A percentile compares a stretch with the other conserved stretches of the same genome.
Conservation (phyloP, 2,888 invertebrate genomes). For the Julus scandinavius region DNA sequence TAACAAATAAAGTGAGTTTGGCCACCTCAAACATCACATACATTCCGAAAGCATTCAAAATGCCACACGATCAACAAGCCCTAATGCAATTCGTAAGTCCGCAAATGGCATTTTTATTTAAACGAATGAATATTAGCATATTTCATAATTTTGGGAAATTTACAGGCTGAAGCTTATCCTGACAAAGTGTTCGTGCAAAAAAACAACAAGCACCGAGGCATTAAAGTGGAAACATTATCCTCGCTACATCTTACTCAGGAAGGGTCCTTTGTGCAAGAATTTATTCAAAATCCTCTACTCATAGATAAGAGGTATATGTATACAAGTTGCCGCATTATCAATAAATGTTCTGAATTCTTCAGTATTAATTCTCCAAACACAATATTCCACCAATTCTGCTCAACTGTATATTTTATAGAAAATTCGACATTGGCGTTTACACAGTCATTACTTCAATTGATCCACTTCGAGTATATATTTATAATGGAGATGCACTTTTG, state of each 20-base stretch:
- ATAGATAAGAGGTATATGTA: conserved; percentile 79
- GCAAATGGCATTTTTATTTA: not conserved
- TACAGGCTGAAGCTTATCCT: conserved; percentile 72
- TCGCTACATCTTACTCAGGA: conserved; percentile 77
- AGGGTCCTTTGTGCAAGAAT: conserved; percentile 91
- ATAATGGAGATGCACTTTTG: conserved; percentile 88
- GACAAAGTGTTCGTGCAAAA: conserved; percentile 87
- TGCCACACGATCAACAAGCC: conserved; percentile 79
- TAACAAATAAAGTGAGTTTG: conserved; percentile 91
- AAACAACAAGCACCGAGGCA: conserved; percentile 89
- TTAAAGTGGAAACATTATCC: conserved; percentile 77
- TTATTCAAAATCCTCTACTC: conserved; percentile 85
- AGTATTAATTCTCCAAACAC: too few species aligned
- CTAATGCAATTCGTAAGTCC: conserved; percentile 75
- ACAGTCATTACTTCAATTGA: conserved; percentile 89
- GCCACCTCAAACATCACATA: conserved; percentile 82
- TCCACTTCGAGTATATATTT: conserved; percentile 88
- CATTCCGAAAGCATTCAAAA: conserved; percentile 87
- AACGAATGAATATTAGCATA: not conserved
- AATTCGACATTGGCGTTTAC: conserved; percentile 97
- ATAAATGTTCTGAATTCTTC: too few species aligned
- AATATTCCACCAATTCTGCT: not conserved
- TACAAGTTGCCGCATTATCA: conserved; percentile 54
- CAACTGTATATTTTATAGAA: conserved; percentile 66
- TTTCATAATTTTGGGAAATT: not conserved